These are phyloP conservation scores for Acrossocheilus wenchowensis DNA, from an alignment of 2,797 vertebrate genomes.

Conservation along the genomic window DNA sequence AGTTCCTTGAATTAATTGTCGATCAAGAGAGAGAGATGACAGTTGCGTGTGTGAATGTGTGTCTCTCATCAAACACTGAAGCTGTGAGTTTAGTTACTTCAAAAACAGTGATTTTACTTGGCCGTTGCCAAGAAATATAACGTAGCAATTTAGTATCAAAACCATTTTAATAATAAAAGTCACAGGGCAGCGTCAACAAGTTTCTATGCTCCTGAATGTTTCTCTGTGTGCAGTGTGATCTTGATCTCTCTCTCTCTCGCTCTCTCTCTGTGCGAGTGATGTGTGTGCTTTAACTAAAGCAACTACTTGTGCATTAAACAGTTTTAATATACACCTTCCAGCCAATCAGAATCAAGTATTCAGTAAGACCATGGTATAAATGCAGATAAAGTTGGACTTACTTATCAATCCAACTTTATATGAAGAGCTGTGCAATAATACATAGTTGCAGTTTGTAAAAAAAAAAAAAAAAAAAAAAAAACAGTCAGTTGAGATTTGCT, in stretches of 20 bases:
- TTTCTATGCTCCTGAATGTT: neutral
- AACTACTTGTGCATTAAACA: neutral
- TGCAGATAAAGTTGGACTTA: neutral
- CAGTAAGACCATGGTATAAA: too few relatives aligned
- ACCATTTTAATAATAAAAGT: neutral
- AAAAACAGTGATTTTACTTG: neutral
- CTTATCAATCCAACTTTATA: neutral
- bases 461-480: neutral
- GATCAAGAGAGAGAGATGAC: too few relatives aligned
- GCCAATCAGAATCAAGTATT: neutral
- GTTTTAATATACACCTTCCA: neutral
- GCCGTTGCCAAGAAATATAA: neutral
- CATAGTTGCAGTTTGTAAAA: neutral
- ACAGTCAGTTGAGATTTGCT: neutral
- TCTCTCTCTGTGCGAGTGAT: neutral
- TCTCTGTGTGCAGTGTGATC: neutral
- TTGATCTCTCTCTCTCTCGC: too few relatives aligned
- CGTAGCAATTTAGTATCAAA: neutral
- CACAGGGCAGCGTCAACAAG: neutral
- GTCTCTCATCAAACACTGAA: neutral
- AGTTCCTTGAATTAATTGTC: too few relatives aligned
- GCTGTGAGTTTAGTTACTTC: neutral
- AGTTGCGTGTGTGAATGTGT: neutral
- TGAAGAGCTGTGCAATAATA: neutral
- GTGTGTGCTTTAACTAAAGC: neutral